These are phyloP conservation scores for Semnopithecus entellus DNA, from an alignment of 2,113 vertebrate species.

Conservation along the genomic window DNA sequence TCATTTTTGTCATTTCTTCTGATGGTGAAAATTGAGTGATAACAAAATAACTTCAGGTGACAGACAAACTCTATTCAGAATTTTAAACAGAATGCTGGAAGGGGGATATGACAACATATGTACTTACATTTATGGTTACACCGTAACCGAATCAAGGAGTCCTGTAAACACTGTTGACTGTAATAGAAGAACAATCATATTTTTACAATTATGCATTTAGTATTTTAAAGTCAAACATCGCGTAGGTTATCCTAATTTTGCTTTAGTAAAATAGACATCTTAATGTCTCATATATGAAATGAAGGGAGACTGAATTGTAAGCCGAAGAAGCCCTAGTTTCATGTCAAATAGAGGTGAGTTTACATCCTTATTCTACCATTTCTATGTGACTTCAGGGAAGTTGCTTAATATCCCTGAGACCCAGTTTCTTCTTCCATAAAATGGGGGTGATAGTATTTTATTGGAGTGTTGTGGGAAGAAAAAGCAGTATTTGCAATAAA, in stretches of 20 bases:
- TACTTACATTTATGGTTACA: conserved; percentile 92
- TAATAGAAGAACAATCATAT: conserved; percentile 76
- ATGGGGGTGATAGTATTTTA: background rate
- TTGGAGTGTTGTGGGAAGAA: background rate
- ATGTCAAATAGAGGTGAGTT: background rate
- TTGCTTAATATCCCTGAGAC: background rate
- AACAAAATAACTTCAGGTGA: background rate
- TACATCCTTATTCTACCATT: background rate
- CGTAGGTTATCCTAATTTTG: background rate
- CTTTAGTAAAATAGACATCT: background rate
- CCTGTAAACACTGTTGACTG: conserved; percentile 87
- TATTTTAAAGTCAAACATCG: background rate
- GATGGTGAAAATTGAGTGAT: background rate
- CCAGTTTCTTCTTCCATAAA: background rate
- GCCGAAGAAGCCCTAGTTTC: background rate
- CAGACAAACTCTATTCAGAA: background rate
- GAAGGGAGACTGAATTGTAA: background rate
- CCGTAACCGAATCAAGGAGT: conserved; percentile 84
- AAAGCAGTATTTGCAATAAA: background rate
- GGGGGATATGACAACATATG: conserved; percentile 73
- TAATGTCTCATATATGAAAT: background rate
- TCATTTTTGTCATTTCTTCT: background rate
- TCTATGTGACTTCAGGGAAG: background rate
- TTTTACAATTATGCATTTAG: conserved; percentile 18
- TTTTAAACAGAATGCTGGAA: conserved; percentile 60